These are phyloP conservation scores for Tribolium freemani DNA, from an alignment of 2,888 invertebrate genomes.

Conservation along the genomic window DNA sequence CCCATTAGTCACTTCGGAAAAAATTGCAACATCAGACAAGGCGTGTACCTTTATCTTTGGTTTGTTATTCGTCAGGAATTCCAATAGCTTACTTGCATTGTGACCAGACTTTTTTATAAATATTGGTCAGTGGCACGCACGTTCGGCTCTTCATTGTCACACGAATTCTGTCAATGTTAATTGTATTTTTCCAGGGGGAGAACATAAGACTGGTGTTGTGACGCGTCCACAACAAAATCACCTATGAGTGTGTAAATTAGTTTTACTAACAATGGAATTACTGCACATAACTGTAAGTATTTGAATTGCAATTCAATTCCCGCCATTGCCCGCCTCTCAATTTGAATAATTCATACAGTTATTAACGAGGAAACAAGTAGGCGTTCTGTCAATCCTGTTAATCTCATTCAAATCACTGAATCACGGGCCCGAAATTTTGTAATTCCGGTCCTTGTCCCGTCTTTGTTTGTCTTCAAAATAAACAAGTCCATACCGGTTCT, in stretches of 20 bases:
- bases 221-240: constrained; percentile 9
- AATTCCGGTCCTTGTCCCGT: neutral
- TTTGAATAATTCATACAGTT: no score
- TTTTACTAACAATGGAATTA: constrained; percentile 11
- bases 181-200: constrained; percentile 43
- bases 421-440: neutral
- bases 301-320: neutral
- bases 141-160: constrained; percentile 47
- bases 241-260: constrained; percentile 17
- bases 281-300: constrained; percentile 35
- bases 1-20: constrained; percentile 9
- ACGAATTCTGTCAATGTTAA: constrained; percentile 20
- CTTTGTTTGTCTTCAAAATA: constrained; percentile 6
- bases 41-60: constrained; percentile 6
- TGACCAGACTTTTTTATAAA: constrained; percentile 46
- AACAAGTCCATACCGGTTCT: constrained; percentile 16
- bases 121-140: constrained; percentile 63
- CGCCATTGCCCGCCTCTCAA: no score
- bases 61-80: constrained; percentile 24
- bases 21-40: constrained; percentile 24
- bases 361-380: no score
- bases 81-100: constrained; percentile 23
- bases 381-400: neutral
- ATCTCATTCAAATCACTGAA: neutral
- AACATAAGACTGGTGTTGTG: constrained; percentile 41